Base-by-base conservation (phyloP, 2,888 invertebrate species). In the Amaurobius ferox region DNA sequence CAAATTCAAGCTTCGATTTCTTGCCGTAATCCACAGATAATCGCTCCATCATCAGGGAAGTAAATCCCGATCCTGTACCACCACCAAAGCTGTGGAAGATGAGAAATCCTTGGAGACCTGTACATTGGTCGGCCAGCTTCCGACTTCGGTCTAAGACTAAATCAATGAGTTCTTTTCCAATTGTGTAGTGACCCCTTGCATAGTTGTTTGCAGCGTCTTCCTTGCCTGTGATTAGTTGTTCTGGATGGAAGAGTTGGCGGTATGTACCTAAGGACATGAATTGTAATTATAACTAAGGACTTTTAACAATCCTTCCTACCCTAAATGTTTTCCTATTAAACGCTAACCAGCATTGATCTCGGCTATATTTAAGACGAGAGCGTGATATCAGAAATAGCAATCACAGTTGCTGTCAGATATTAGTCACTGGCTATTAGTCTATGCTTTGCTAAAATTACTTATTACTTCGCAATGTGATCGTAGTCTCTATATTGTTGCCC, bases 101-200 rank as follows among this genome's bases (percentile, higher is more conserved):
- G 79, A 90, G 89, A 88, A 91, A 90, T 62, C 91, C 90, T 88
- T 91, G 90, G 71, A 91, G 86, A 1, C 91, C 90, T 16, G 90
- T 90, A 77, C 90, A 91, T 74, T 90, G 89, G 71, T 91, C 91
- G 32, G 90, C 88, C 71, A 91, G 87, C 78, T 90, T 91, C 23
- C 91, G 89, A 35, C 91, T 89, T 1, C 90, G 92, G 90, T 95
- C 94, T 92, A 94, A 94, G 0, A 95, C 95, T 1, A 94, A 94
- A 64, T 94, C 94, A 35, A 92, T 90, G 62, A 91, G 90, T 88
- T 92, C 92, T 88, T 93, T 93, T 71, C 95, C 95, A 72, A 96
- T 96, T 0, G 94, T 93, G 90, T 95, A 96, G 89, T 96, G 91
- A 94, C 96, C 92, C 32, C 91, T 90, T 23, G 92, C 92, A 88